Conservation (phyloP, 2,113 vertebrate genomes). For the Heliornis fulica region DNA sequence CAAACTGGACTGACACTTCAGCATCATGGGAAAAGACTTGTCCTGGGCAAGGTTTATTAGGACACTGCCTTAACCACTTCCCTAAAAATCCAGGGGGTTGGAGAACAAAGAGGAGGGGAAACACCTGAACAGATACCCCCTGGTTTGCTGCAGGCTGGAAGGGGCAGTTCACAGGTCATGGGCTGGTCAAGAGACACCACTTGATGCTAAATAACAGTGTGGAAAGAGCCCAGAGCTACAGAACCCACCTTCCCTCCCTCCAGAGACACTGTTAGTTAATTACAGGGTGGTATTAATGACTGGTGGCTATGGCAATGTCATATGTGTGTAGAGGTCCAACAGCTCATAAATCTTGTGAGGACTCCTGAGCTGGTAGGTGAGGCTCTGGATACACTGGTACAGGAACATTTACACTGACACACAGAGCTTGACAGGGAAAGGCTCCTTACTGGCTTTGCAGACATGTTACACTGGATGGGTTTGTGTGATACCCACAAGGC, state of each 20-base stretch:
- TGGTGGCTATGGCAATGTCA: not conserved
- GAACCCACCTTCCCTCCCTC: not conserved
- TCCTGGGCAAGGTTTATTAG: not conserved
- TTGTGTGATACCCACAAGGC: not conserved
- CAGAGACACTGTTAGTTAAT: not conserved
- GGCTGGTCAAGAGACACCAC: not conserved
- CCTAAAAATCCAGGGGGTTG: not conserved
- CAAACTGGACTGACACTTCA: rapidly evolving
- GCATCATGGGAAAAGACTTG: not conserved
- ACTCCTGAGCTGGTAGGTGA: not conserved
- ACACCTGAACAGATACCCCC: not conserved
- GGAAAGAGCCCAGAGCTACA: not conserved
- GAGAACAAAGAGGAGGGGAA: not conserved
- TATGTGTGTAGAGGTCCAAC: not conserved
- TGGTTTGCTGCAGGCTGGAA: not conserved
- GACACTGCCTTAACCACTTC: not conserved
- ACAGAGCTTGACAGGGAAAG: not conserved
- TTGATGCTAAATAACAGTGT: not conserved
- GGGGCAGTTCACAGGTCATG: not conserved
- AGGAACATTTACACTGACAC: not conserved
- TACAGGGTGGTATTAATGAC: not conserved
- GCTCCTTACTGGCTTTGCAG: not conserved
- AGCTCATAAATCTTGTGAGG: not conserved
- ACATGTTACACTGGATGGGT: not conserved
- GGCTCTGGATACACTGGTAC: not conserved